A percentile compares a stretch with the other conserved stretches of the same genome.
phyloP scores from a whole-genome alignment of 2,797 vertebrate species.

The Selene dorsalis region DNA sequence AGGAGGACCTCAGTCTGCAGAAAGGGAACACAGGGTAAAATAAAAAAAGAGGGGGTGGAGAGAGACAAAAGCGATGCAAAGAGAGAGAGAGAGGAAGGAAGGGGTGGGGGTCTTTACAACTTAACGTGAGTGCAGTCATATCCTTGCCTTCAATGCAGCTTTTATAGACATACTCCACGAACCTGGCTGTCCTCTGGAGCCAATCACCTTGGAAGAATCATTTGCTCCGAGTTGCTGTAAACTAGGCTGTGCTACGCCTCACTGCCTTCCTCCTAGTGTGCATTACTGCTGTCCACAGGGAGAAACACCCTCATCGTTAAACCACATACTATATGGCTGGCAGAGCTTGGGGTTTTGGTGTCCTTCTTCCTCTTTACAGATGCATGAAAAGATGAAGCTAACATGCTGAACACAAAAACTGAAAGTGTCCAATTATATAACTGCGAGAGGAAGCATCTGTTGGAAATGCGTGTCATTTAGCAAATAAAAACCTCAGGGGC shows the following conservation, averaged over 20 bases:
- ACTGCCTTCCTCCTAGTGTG: constrained; percentile 50
- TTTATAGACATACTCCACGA: constrained; percentile 60
- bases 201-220: constrained; percentile 73
- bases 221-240: constrained; percentile 67
- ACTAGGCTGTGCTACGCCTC: constrained; percentile 68
- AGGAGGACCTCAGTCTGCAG: constrained; percentile 54
- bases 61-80: constrained; percentile 31
- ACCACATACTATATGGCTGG: constrained; percentile 11
- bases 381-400: neutral
- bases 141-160: constrained; percentile 69
- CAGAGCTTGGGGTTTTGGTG: neutral
- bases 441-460: neutral
- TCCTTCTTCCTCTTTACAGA: constrained; percentile 1
- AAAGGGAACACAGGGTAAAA: constrained; percentile 37
- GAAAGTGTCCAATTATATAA: neutral
- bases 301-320: constrained; percentile 41
- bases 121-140: constrained; percentile 71
- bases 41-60: constrained; percentile 21
- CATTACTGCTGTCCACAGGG: constrained; percentile 49
- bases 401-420: neutral
- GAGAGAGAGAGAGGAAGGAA: constrained; percentile 1
- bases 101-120: constrained; percentile 67
- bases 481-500: neutral
- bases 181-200: constrained; percentile 64
- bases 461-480: constrained; percentile 7